A percentile compares a stretch with the other conserved stretches of the same genome.
phyloP scores from a whole-genome alignment of 2,888 invertebrate genomes.

The Drosophila recens region DNA sequence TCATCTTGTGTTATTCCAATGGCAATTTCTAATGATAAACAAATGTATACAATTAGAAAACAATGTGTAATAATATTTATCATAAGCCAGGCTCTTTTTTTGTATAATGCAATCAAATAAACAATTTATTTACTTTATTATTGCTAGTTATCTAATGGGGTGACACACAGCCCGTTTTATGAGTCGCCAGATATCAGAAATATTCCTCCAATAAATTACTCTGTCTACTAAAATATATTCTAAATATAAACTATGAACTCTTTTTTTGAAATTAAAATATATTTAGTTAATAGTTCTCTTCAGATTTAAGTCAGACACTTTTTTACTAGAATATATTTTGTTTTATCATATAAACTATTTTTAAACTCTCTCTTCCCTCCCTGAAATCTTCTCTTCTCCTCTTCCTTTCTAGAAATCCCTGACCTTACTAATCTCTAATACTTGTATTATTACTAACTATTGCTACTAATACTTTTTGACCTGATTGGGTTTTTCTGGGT shows the following conservation, averaged over 20 bases:
- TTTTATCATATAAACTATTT: not conserved
- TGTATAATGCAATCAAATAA: not conserved
- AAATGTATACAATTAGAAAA: not conserved
- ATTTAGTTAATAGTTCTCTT: no score
- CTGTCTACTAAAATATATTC: not conserved
- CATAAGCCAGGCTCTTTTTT: not conserved
- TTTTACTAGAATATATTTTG: no score
- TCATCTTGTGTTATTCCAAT: conserved; percentile 94
- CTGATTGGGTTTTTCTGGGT: no score
- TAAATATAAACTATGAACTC: not conserved
- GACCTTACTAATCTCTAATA: no score
- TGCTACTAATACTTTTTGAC: no score
- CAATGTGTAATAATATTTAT: not conserved
- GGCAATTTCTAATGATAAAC: conserved; percentile 90
- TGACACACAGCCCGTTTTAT: conserved; percentile 19
- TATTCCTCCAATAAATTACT: not conserved
- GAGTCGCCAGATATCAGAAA: not conserved
- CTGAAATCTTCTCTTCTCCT: no score
- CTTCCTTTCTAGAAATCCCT: no score
- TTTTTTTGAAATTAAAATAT: no score
- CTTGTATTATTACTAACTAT: no score
- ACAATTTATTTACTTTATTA: not conserved
- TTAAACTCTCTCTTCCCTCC: no score
- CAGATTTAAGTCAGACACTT: no score
- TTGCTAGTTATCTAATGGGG: conserved; percentile 11